A percentile compares a stretch with the other conserved stretches of the same genome.
These are phyloP conservation scores for Rotaria macrura DNA, from an alignment of 2,888 invertebrate genomes.

Conservation along the genomic window DNA sequence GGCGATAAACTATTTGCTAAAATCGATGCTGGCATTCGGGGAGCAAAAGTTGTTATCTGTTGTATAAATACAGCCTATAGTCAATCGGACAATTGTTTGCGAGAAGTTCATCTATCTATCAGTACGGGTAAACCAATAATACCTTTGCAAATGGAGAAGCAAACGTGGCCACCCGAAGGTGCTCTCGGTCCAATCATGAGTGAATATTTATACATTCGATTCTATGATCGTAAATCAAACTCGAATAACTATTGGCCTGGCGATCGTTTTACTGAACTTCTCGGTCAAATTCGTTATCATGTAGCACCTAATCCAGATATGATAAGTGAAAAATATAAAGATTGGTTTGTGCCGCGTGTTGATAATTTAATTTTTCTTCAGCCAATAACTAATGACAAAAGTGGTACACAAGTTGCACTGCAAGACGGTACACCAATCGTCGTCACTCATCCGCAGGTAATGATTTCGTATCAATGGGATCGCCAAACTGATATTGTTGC, in stretches of 20 bases:
- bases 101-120: conserved; percentile 41
- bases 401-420: too few relatives aligned
- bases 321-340: conserved; percentile 9
- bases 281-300: conserved; percentile 43
- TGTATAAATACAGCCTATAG: conserved; percentile 44
- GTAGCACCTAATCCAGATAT: conserved; percentile 39
- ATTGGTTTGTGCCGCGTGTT: conserved; percentile 12
- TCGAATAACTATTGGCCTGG: conserved; percentile 41
- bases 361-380: not conserved
- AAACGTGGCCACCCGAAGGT: conserved; percentile 46
- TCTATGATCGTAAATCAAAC: conserved; percentile 39
- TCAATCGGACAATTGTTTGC: conserved; percentile 32
- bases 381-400: not conserved
- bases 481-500: conserved; percentile 42
- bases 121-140: conserved; percentile 42
- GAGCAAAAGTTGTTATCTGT: conserved; percentile 42
- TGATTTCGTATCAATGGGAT: conserved; percentile 46
- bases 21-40: conserved; percentile 44
- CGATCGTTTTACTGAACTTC: conserved; percentile 43
- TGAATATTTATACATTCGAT: conserved; percentile 44
- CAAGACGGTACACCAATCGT: not conserved
- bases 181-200: conserved; percentile 48
- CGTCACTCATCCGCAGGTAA: conserved; percentile 36
- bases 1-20: conserved; percentile 46
- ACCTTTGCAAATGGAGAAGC: conserved; percentile 44